These are phyloP conservation scores for Neofelis nebulosa DNA, from an alignment of 2,113 vertebrate species.

Conservation along the genomic window DNA sequence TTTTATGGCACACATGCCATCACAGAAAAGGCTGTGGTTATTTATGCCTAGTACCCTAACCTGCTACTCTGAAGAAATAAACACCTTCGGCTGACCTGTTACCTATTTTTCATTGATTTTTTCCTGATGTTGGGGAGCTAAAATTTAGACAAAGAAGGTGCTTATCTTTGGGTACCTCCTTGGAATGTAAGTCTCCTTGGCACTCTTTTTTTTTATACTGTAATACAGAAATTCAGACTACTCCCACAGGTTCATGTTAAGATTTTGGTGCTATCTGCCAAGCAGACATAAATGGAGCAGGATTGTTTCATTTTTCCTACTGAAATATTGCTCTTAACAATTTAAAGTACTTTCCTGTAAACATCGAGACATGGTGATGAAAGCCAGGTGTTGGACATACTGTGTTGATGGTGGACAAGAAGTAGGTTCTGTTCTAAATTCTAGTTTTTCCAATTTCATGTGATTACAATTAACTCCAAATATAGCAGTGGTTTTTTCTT, in stretches of 20 bases:
- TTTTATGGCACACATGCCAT: background rate
- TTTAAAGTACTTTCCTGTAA: background rate
- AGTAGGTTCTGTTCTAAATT: background rate
- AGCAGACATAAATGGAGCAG: background rate
- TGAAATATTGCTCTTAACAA: background rate
- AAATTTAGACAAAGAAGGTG: background rate
- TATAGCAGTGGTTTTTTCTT: background rate
- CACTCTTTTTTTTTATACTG: background rate
- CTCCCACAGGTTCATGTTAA: background rate
- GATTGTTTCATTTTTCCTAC: background rate
- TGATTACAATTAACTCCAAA: background rate
- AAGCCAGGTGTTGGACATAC: background rate
- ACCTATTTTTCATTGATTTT: background rate
- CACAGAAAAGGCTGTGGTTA: background rate
- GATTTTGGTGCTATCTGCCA: background rate
- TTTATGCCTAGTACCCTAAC: background rate
- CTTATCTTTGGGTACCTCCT: background rate
- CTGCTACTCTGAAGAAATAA: background rate
- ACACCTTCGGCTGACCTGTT: background rate
- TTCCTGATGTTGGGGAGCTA: background rate
- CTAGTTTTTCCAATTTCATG: background rate
- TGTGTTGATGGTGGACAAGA: background rate
- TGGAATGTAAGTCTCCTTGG: background rate
- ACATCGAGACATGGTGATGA: background rate
- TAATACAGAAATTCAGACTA: background rate